phyloP scores from a whole-genome alignment of 2,113 vertebrate genomes.

The Gopherus evgoodei region DNA sequence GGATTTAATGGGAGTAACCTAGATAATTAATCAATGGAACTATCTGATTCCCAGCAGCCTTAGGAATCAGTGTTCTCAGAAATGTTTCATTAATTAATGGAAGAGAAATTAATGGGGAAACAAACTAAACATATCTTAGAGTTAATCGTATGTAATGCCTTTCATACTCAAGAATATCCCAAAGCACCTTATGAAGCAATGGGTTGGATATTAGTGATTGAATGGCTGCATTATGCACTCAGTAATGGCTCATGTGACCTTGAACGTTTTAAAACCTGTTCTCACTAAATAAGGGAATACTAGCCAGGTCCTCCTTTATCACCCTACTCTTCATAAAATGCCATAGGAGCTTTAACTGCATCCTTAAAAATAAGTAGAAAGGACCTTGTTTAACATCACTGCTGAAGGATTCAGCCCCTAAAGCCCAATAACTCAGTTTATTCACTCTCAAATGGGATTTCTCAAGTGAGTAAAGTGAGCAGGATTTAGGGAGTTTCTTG shows the following conservation, averaged over 20 bases:
- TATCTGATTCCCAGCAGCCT: neutral
- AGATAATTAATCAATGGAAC: neutral
- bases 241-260: neutral
- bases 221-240: neutral
- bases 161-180: accelerated
- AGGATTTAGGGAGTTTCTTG: neutral
- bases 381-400: neutral
- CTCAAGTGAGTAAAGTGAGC: neutral
- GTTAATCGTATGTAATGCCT: accelerated
- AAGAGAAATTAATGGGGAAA: neutral
- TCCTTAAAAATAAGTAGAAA: neutral
- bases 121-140: neutral
- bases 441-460: neutral
- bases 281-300: accelerated
- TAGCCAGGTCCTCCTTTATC: neutral
- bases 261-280: neutral
- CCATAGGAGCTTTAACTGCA: neutral
- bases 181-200: neutral
- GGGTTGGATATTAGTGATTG: neutral
- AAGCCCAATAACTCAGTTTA: neutral
- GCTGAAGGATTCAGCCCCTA: neutral
- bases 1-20: accelerated
- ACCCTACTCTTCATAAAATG: neutral
- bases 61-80: neutral
- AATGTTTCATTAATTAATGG: conserved; percentile 6